Conservation (phyloP, 2,797 vertebrate genomes). For the Trematomus bernacchii region DNA sequence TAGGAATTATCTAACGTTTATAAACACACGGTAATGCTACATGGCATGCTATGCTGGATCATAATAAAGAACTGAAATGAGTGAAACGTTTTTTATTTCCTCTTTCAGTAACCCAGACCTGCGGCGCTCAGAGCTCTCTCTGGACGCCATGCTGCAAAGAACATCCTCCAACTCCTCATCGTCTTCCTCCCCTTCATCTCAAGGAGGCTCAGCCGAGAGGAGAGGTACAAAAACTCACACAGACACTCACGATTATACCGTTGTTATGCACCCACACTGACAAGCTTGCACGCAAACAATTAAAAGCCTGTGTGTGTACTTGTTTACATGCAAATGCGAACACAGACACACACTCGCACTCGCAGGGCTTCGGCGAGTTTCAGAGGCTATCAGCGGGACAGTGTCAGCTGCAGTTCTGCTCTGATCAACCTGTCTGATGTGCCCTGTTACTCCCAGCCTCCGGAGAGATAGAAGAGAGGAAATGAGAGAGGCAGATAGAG, state of each 20-base stretch:
- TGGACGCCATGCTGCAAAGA: slow-evolving; percentile 92
- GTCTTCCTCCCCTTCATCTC: slow-evolving; percentile 96
- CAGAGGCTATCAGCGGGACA: slow-evolving; percentile 50
- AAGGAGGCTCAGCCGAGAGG: slow-evolving; percentile 91
- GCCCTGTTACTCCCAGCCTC: slow-evolving; percentile 64
- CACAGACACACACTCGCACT: not conserved
- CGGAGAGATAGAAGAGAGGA: slow-evolving; percentile 52
- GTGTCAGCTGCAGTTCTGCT: slow-evolving; percentile 71
- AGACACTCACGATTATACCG: no score
- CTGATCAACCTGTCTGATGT: slow-evolving; percentile 77
- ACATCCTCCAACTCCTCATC: slow-evolving; percentile 96
- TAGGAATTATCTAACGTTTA: not conserved
- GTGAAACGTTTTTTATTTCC: not conserved
- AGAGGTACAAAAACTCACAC: slow-evolving; percentile 74
- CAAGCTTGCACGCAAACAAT: not conserved
- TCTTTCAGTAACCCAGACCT: slow-evolving; percentile 91
- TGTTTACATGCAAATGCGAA: not conserved
- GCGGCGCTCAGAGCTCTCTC: slow-evolving; percentile 89
- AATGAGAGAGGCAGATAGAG: slow-evolving; percentile 62
- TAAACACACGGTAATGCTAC: not conserved
- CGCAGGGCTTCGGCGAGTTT: slow-evolving; percentile 8
- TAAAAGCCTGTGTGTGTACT: not conserved
- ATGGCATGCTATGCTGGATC: not conserved
- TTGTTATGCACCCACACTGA: no score
- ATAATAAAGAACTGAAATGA: not conserved